Percentiles rank a stretch among this genome's conserved stretches.
Evolutionary conservation across 2,797 vertebrate genomes (phyloP).

Genomic region (Picus viridis): DNA sequence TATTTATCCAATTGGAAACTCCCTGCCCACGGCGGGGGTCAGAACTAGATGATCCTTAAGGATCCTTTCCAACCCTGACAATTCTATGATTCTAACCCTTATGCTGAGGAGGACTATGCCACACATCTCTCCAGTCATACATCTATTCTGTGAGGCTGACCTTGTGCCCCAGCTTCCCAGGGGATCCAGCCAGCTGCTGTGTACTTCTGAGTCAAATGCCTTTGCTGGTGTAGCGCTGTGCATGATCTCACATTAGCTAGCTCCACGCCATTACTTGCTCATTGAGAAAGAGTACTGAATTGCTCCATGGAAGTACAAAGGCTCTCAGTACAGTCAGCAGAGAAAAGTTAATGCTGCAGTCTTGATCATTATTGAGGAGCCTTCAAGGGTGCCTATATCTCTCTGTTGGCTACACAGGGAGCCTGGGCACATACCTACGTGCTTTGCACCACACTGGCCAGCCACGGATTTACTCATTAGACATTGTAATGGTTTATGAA

Average conservation of each 20-base stretch:
- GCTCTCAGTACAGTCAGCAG: not conserved
- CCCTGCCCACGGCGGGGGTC: no score
- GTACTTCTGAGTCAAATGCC: fast-evolving
- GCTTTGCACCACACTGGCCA: not conserved
- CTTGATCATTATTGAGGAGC: fast-evolving
- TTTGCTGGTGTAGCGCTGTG: not conserved
- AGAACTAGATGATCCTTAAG: no score
- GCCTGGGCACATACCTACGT: not conserved
- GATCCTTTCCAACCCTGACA: no score
- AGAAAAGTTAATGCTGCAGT: not conserved
- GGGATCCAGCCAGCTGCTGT: not conserved
- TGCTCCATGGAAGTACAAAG: not conserved
- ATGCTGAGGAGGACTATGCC: not conserved
- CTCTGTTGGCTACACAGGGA: not conserved
- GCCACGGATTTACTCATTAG: not conserved
- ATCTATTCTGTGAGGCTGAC: not conserved
- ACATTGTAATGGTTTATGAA: not conserved
- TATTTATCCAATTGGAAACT: not conserved
- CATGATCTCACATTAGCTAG: fast-evolving
- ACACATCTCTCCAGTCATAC: not conserved
- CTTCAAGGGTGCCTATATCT: not conserved
- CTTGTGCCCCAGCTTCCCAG: not conserved
- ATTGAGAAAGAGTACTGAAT: fast-evolving
- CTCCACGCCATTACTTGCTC: not conserved
- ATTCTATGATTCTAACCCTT: no score